These are phyloP conservation scores for Mobula birostris DNA, from an alignment of 2,113 vertebrate genomes.

Conservation along the genomic window DNA sequence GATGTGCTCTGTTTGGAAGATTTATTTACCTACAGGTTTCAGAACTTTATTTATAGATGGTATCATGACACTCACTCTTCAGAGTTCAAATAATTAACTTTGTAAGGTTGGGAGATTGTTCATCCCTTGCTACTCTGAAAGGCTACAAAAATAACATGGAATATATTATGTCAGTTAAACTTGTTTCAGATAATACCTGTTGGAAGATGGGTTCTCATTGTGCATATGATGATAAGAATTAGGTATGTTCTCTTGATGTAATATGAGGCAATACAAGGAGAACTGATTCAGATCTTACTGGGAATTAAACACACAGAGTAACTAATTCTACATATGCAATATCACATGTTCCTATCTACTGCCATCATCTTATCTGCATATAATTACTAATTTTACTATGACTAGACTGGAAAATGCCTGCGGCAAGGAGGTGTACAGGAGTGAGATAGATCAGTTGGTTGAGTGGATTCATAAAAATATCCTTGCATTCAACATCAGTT, in stretches of 20 bases:
- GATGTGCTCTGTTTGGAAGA: neutral
- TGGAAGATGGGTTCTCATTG: neutral
- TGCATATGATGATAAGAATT: neutral
- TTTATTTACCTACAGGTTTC: neutral
- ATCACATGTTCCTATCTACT: too few species aligned
- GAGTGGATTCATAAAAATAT: too few species aligned
- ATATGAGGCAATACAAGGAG: neutral
- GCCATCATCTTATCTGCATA: too few species aligned
- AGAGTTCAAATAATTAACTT: neutral
- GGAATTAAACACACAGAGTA: neutral
- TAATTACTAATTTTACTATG: too few species aligned
- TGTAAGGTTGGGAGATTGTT: neutral
- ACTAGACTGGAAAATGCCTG: too few species aligned
- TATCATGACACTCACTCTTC: neutral
- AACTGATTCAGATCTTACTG: neutral
- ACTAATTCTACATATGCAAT: neutral
- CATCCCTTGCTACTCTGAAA: neutral
- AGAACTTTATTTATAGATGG: neutral
- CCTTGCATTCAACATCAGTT: too few species aligned
- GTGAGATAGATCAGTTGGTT: too few species aligned
- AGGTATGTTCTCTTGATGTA: neutral
- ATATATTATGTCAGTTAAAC: neutral
- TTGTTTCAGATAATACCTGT: neutral
- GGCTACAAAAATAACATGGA: neutral
- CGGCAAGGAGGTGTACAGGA: too few species aligned